A percentile compares a stretch with the other conserved stretches of the same genome.
phyloP scores from a whole-genome alignment of 2,113 vertebrate genomes.

The Cynocephalus volans region DNA sequence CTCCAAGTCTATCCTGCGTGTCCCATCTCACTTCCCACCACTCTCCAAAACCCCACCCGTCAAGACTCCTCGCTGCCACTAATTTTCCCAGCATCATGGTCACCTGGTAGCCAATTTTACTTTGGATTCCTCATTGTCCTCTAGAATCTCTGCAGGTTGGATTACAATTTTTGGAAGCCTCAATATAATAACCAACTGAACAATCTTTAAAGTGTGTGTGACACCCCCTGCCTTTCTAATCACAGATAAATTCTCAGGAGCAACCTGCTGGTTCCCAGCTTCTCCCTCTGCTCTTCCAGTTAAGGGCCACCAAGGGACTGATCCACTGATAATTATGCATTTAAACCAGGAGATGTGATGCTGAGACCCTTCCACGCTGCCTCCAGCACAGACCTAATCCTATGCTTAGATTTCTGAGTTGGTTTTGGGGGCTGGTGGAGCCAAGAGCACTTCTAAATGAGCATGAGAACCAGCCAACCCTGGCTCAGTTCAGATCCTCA shows the following conservation, averaged over 20 bases:
- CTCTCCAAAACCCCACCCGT: not conserved
- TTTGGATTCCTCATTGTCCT: not conserved
- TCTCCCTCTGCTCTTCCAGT: not conserved
- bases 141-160: not conserved
- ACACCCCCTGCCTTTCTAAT: not conserved
- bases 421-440: not conserved
- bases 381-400: too few species aligned
- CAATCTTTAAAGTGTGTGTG: not conserved
- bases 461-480: too few species aligned
- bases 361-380: not conserved
- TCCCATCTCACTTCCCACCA: not conserved
- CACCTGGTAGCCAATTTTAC: not conserved
- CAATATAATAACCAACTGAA: not conserved
- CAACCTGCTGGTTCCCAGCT: too few species aligned
- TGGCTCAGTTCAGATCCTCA: accelerated
- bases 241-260: not conserved
- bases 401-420: not conserved
- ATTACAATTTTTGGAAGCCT: not conserved
- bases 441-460: not conserved
- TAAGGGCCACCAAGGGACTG: not conserved
- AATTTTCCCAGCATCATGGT: not conserved
- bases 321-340: accelerated
- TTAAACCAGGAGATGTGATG: accelerated
- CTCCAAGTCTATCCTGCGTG: not conserved
- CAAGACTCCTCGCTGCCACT: not conserved